A percentile compares a stretch with the other conserved stretches of the same genome.
Evolutionary conservation across 2,888 invertebrate genomes (phyloP).

Genomic region (Copidosoma aretas): DNA sequence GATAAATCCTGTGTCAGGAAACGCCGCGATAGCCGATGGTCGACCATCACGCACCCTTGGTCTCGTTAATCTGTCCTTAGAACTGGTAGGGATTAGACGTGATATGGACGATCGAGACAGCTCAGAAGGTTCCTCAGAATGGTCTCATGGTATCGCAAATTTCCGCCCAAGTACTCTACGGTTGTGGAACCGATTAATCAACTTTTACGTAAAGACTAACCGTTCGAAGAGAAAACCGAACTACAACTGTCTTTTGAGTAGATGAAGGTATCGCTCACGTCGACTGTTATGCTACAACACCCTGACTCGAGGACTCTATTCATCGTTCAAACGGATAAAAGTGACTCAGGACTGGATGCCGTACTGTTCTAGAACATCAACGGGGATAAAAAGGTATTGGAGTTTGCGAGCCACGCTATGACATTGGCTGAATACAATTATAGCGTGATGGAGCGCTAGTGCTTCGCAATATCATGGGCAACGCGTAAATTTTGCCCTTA

Average conservation of each 20-base stretch:
- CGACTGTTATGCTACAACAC: constrained; percentile 32
- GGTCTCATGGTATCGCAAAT: constrained; percentile 50
- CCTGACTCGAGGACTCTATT: constrained; percentile 31
- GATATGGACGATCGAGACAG: too few relatives aligned
- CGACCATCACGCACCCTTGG: too few relatives aligned
- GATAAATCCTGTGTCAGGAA: too few relatives aligned
- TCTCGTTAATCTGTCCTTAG: too few relatives aligned
- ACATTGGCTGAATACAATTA: constrained; percentile 34
- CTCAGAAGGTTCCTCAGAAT: constrained; percentile 50
- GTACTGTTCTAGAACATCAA: constrained; percentile 30
- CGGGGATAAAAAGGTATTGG: constrained; percentile 34
- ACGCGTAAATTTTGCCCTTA: constrained; percentile 45
- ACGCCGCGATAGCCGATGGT: too few relatives aligned
- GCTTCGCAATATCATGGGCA: constrained; percentile 43
- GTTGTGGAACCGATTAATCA: constrained; percentile 40
- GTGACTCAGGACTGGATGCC: constrained; percentile 33
- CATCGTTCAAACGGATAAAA: constrained; percentile 42
- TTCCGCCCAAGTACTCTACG: constrained; percentile 43
- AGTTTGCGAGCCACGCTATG: constrained; percentile 39
- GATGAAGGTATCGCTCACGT: constrained; percentile 14
- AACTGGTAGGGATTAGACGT: too few relatives aligned
- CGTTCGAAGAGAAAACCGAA: constrained; percentile 18
- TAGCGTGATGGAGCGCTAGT: constrained; percentile 42
- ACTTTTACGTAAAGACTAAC: neutral
- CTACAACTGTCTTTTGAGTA: constrained; percentile 21